Conservation (phyloP, 2,113 vertebrate genomes). For the Cyrtonyx montezumae region DNA sequence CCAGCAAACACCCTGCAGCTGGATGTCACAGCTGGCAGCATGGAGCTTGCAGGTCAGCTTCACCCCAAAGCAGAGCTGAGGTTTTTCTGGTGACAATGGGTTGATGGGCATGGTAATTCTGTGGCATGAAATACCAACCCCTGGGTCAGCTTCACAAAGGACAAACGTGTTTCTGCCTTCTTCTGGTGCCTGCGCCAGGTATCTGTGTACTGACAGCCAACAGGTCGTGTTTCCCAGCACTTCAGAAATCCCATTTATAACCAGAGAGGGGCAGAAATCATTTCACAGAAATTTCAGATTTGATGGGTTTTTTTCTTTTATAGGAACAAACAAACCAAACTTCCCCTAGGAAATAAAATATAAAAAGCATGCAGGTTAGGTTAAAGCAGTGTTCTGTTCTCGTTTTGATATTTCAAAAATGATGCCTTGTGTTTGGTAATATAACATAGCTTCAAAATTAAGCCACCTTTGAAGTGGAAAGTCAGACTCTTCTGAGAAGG, state of each 20-base stretch:
- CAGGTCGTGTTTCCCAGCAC: not conserved
- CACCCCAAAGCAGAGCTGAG: not conserved
- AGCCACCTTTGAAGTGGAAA: constrained; percentile 38
- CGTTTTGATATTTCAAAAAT: not conserved
- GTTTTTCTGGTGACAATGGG: not conserved
- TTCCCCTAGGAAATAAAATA: not conserved
- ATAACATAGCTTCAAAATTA: constrained; percentile 39
- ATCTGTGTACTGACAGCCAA: not conserved
- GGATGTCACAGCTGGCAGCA: not conserved
- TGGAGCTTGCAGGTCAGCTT: not conserved
- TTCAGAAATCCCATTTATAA: not conserved
- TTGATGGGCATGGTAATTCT: not conserved
- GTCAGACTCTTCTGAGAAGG: constrained; percentile 5
- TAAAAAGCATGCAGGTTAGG: not conserved
- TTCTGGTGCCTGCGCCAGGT: not conserved
- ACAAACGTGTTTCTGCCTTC: not conserved
- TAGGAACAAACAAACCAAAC: not conserved
- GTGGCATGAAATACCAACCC: not conserved
- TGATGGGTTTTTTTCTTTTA: not conserved
- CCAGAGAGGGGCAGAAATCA: not conserved
- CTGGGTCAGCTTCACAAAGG: not conserved
- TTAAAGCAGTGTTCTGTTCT: not conserved
- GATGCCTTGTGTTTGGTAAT: constrained; percentile 8
- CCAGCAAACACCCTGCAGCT: not conserved
- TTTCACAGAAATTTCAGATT: not conserved